These are phyloP conservation scores for Iselma pallidipennis DNA, from an alignment of 2,888 invertebrate species.

Conservation along the genomic window DNA sequence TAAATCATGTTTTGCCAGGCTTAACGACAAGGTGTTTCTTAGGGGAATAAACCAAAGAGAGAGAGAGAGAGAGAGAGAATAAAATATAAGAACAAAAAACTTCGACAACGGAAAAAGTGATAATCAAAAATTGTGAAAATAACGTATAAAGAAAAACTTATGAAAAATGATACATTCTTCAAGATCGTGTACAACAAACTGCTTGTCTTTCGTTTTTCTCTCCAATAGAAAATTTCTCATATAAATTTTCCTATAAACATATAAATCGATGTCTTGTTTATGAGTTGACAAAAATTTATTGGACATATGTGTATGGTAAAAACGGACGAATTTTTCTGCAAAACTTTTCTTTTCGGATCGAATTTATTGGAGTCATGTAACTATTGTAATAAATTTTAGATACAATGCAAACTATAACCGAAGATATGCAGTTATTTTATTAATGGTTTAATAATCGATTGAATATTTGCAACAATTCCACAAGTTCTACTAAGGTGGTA, in stretches of 20 bases:
- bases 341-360: neutral
- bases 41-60: conserved; percentile 7
- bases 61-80: no score
- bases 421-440: neutral
- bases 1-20: conserved; percentile 17
- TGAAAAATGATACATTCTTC: neutral
- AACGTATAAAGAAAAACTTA: neutral
- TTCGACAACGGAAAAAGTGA: neutral
- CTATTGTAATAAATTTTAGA: neutral
- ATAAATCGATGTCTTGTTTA: conserved; percentile 1
- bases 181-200: no score
- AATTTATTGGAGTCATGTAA: conserved; percentile 1
- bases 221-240: neutral
- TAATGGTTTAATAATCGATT: neutral
- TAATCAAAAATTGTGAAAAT: neutral
- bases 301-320: neutral
- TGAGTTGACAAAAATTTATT: conserved; percentile 2
- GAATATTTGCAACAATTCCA: neutral
- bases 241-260: neutral
- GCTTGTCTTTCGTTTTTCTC: neutral
- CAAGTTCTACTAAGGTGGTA: neutral
- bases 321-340: neutral
- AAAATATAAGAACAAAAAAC: neutral
- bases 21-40: conserved; percentile 12
- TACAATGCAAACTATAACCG: neutral